Evolutionary conservation across 2,797 vertebrate species (phyloP).

Genomic region (Macropus fuliginosus): DNA sequence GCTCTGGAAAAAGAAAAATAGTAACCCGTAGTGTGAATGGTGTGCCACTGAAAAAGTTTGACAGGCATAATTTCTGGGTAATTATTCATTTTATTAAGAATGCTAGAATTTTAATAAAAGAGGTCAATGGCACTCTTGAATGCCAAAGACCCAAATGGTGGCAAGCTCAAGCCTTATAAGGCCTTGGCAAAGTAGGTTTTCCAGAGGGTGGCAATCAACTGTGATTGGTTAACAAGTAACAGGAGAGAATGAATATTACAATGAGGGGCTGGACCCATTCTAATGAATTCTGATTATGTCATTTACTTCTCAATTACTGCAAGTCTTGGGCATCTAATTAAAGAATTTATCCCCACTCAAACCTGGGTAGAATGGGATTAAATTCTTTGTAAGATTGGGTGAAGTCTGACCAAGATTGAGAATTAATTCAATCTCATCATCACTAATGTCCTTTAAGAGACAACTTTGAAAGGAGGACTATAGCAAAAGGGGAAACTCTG

Average conservation of each 20-base stretch:
- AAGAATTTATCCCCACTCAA: neutral
- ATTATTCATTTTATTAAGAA: neutral
- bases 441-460: neutral
- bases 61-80: neutral
- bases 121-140: neutral
- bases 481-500: neutral
- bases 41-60: constrained; percentile 14
- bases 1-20: constrained; percentile 34
- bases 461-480: neutral
- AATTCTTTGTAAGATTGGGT: neutral
- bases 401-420: neutral
- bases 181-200: neutral
- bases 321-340: neutral
- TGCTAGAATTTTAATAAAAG: neutral
- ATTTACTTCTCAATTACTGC: neutral
- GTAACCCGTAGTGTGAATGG: constrained; percentile 31
- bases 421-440: neutral
- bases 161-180: neutral
- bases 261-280: neutral
- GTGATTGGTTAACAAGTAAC: neutral
- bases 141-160: neutral
- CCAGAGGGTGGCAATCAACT: neutral
- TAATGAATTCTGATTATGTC: neutral
- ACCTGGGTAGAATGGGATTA: neutral
- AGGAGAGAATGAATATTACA: neutral